Percentiles rank a stretch among this genome's conserved stretches.
Conservation (phyloP, 2,797 vertebrate species). For the Ataeniobius toweri region DNA sequence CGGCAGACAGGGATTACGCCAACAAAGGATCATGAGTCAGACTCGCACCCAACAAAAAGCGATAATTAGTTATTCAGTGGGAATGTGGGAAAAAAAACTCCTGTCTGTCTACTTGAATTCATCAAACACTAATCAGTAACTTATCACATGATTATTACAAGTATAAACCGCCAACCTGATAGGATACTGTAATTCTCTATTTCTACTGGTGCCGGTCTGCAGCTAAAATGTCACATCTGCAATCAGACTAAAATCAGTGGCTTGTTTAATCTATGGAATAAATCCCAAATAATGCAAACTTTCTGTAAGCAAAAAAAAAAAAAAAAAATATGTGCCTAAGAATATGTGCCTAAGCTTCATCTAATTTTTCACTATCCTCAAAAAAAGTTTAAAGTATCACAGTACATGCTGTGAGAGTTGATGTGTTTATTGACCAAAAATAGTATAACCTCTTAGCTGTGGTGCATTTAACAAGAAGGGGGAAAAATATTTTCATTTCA, state of each 20-base stretch:
- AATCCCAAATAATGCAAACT: no score
- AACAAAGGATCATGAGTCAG: conserved; percentile 44
- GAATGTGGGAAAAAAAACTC: conserved; percentile 50
- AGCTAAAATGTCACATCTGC: conserved; percentile 1
- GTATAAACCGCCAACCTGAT: conserved; percentile 8
- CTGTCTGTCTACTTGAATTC: conserved; percentile 16
- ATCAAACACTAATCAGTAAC: conserved; percentile 51
- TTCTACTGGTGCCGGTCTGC: neutral
- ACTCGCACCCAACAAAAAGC: conserved; percentile 51
- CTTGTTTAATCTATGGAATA: neutral
- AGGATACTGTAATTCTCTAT: neutral
- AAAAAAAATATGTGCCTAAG: no score
- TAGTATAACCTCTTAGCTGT: neutral
- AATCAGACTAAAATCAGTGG: neutral
- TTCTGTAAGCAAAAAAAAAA: no score
- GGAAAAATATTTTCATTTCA: no score
- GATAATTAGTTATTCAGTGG: conserved; percentile 68
- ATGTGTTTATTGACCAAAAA: neutral
- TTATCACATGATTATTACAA: conserved; percentile 10
- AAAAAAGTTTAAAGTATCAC: neutral
- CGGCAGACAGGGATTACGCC: conserved; percentile 71
- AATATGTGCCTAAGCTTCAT: neutral
- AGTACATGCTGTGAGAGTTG: neutral
- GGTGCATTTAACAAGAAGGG: neutral
- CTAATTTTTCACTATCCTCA: neutral